Conservation (phyloP, 2,113 vertebrate genomes). For the Cacatua alba region DNA sequence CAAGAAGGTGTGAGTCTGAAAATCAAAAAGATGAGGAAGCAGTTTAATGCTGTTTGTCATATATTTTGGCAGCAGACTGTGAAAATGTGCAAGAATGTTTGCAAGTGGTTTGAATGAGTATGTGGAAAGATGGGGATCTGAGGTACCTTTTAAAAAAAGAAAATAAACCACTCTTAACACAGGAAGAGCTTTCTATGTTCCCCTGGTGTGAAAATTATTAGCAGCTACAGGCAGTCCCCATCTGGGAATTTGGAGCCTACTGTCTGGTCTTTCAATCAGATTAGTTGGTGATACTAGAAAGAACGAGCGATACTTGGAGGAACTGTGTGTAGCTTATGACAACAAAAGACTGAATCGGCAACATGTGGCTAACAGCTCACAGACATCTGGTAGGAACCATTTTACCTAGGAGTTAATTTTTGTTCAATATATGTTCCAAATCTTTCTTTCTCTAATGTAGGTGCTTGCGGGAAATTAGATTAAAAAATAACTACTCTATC, state of each 20-base stretch:
- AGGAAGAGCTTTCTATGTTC: slow-evolving; percentile 37
- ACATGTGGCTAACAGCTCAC: slow-evolving; percentile 21
- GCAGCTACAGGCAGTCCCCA: slow-evolving; percentile 13
- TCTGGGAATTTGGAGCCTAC: slow-evolving; percentile 25
- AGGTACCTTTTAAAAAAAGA: slow-evolving; percentile 33
- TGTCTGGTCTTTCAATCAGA: slow-evolving; percentile 34
- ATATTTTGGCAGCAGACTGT: slow-evolving; percentile 33
- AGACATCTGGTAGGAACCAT: background rate
- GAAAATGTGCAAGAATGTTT: slow-evolving; percentile 45
- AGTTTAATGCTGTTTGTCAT: slow-evolving; percentile 33
- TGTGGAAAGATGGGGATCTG: background rate
- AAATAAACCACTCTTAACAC: slow-evolving; percentile 20
- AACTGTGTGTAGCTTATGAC: background rate
- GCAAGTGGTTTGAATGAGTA: slow-evolving; percentile 21
- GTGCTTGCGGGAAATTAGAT: slow-evolving; percentile 8
- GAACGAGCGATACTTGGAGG: background rate
- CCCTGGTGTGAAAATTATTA: slow-evolving; percentile 51
- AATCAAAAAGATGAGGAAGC: slow-evolving; percentile 25
- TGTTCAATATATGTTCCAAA: background rate
- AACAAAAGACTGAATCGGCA: background rate
- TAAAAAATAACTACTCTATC: slow-evolving; percentile 1
- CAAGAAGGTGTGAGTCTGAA: background rate
- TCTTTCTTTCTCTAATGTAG: background rate
- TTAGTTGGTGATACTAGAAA: background rate
- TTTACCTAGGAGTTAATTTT: background rate